Evolutionary conservation across 2,113 vertebrate genomes (phyloP).

Genomic region (Helogale parvula): DNA sequence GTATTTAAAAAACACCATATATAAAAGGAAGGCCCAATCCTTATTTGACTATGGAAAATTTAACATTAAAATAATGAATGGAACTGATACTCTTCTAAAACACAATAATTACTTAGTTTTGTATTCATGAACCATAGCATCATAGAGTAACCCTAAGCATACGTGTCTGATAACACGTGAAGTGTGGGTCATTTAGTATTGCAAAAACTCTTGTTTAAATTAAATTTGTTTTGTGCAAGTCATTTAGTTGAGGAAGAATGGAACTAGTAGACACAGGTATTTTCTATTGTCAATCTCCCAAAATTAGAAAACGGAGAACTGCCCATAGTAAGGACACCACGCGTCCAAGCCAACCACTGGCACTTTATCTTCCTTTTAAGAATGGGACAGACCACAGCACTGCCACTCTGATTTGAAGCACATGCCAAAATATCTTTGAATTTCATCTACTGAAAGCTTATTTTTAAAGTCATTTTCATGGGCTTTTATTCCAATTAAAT

Average conservation of each 20-base stretch:
- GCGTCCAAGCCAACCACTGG: neutral
- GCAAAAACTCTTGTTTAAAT: neutral
- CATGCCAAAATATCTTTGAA: neutral
- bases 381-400: neutral
- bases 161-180: neutral
- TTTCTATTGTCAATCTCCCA: neutral
- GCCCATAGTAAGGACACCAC: neutral
- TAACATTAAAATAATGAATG: constrained; percentile 35
- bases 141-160: neutral
- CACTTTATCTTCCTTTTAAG: neutral
- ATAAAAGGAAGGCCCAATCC: neutral
- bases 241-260: neutral
- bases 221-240: constrained; percentile 15
- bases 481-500: constrained; percentile 52
- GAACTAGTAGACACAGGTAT: neutral
- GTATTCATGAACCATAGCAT: neutral
- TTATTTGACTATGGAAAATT: constrained; percentile 50
- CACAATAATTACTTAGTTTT: neutral
- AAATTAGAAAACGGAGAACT: neutral
- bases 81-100: constrained; percentile 41
- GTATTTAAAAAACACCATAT: constrained; percentile 43
- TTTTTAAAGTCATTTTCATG: constrained; percentile 45
- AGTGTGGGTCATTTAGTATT: neutral
- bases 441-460: constrained; percentile 34
- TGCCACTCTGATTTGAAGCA: neutral